Conservation (phyloP, 2,888 invertebrate species). For the Noctua janthe region DNA sequence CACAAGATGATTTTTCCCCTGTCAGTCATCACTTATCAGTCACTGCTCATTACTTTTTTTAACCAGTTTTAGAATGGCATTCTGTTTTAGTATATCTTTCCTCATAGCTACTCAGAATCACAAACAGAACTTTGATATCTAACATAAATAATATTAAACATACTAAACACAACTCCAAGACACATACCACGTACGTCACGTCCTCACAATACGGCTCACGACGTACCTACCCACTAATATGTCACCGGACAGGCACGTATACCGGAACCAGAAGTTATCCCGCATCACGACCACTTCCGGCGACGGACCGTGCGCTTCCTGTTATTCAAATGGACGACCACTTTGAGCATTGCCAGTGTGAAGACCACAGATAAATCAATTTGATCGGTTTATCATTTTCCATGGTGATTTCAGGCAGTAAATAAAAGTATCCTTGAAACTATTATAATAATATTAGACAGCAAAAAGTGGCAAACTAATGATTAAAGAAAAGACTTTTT, state of each 20-base stretch:
- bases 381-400: constrained; percentile 2
- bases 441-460: background rate
- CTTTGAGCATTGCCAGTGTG: constrained; percentile 12
- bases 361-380: constrained; percentile 16
- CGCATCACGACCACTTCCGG: constrained; percentile 73
- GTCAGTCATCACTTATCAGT: background rate
- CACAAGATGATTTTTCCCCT: background rate
- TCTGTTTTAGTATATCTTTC: background rate
- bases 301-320: constrained; percentile 71
- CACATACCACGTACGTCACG: constrained; percentile 17
- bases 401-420: background rate
- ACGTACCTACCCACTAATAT: constrained; percentile 47
- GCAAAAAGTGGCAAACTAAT: background rate
- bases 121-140: background rate
- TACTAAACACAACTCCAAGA: background rate
- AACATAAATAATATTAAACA: constrained; percentile 5
- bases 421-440: background rate
- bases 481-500: background rate
- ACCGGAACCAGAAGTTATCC: constrained; percentile 76
- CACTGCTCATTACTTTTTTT: background rate
- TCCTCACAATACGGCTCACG: constrained; percentile 44
- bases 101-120: background rate
- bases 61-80: background rate
- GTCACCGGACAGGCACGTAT: constrained; percentile 63
- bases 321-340: constrained; percentile 62